phyloP scores from a whole-genome alignment of 2,113 vertebrate genomes.

The Crotophaga sulcirostris region DNA sequence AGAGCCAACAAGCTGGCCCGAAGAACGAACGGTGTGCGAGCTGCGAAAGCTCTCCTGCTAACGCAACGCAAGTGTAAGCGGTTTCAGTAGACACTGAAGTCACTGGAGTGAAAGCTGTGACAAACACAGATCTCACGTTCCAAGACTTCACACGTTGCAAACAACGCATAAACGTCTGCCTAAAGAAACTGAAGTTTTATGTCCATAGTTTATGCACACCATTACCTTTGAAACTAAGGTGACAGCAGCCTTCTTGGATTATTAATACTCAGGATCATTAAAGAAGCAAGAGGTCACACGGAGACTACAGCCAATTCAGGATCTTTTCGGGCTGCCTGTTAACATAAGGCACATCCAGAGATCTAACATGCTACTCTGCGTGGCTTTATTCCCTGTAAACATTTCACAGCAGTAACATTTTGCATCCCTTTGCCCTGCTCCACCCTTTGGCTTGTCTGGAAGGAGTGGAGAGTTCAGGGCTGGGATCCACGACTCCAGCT shows the following conservation, averaged over 20 bases:
- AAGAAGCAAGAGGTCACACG: not conserved
- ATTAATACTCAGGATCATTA: not conserved
- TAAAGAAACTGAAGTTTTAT: not conserved
- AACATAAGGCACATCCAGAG: rapidly evolving
- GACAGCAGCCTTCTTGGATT: not conserved
- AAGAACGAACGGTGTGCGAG: not conserved
- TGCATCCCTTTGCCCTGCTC: not conserved
- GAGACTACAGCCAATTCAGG: not conserved
- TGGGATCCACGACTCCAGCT: not conserved
- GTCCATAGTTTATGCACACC: not conserved
- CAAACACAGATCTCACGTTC: not conserved
- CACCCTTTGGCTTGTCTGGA: not conserved
- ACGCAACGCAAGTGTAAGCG: not conserved
- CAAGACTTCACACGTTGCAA: not conserved
- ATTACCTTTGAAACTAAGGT: not conserved
- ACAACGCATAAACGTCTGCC: not conserved
- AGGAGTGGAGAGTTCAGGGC: not conserved
- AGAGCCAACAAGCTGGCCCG: not conserved
- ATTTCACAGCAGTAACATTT: not conserved
- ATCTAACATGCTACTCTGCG: rapidly evolving
- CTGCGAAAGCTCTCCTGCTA: not conserved
- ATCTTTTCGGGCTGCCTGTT: not conserved
- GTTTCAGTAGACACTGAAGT: slow-evolving; percentile 15
- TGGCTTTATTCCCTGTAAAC: not conserved
- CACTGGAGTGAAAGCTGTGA: slow-evolving; percentile 31